Conservation (phyloP, 2,113 vertebrate species). For the Sinocyclocheilus anshuiensis region DNA sequence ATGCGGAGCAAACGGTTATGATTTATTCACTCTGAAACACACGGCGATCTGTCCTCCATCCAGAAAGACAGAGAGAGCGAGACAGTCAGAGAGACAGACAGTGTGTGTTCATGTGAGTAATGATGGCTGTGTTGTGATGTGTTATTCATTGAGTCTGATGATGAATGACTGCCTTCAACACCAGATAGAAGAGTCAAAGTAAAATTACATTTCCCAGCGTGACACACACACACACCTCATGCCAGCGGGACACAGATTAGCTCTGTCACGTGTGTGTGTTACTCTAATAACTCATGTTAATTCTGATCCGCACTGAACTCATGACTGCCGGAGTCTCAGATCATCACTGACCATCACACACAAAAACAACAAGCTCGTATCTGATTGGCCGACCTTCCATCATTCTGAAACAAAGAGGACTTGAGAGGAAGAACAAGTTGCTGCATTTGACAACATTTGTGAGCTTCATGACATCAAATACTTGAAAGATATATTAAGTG, state of each 20-base stretch:
- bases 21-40: not conserved
- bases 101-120: constrained; percentile 2
- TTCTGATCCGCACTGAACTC: not conserved
- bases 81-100: not conserved
- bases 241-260: not conserved
- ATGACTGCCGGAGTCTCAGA: not conserved
- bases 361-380: not conserved
- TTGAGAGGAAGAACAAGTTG: not conserved
- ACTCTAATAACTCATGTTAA: not conserved
- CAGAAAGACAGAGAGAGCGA: not conserved
- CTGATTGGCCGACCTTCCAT: not conserved
- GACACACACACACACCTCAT: not conserved
- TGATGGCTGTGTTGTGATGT: not conserved
- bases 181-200: not conserved
- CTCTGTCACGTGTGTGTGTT: not conserved
- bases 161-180: constrained; percentile 10
- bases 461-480: not conserved
- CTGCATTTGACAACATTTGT: not conserved
- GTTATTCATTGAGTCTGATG: not conserved
- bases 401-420: not conserved
- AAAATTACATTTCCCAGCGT: not conserved
- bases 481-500: not conserved
- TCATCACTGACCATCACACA: not conserved
- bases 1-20: not conserved
- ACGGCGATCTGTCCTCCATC: not conserved